These are phyloP conservation scores for Ectemnius continuus DNA, from an alignment of 2,888 invertebrate species.

Conservation along the genomic window DNA sequence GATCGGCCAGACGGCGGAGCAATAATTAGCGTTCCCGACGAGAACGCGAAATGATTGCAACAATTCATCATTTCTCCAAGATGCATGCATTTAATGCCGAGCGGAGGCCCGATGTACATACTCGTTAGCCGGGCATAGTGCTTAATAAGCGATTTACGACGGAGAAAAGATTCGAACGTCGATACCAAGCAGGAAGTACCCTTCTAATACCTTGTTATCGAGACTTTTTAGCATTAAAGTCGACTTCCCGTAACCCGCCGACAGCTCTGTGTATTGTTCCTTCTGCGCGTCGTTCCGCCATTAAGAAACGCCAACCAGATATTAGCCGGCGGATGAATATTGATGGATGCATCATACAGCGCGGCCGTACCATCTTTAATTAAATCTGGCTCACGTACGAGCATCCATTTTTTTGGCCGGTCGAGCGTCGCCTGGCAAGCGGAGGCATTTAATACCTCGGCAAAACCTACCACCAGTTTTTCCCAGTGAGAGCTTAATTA, in stretches of 20 bases:
- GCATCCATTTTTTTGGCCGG: too few relatives aligned
- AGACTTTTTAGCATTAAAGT: conserved; percentile 36
- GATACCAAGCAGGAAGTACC: conserved; percentile 30
- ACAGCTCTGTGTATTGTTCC: conserved; percentile 27
- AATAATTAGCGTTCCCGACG: too few relatives aligned
- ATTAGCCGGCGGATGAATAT: conserved; percentile 42
- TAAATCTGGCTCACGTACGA: conserved; percentile 24
- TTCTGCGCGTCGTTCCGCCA: conserved; percentile 33
- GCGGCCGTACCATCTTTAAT: conserved; percentile 31
- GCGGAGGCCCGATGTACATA: conserved; percentile 25
- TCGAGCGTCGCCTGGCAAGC: too few relatives aligned
- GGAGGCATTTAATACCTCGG: too few relatives aligned
- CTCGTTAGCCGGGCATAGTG: conserved; percentile 31
- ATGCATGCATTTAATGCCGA: conserved; percentile 28
- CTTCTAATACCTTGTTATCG: conserved; percentile 25
- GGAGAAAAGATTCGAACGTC: conserved; percentile 19
- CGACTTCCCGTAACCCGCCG: conserved; percentile 26
- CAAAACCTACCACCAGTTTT: too few relatives aligned
- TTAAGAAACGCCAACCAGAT: conserved; percentile 32
- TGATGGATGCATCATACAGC: conserved; percentile 30
- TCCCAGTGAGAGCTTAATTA: too few relatives aligned
- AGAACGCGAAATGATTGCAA: too few relatives aligned
- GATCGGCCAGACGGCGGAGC: not conserved
- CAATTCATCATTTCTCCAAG: too few relatives aligned
- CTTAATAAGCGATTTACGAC: conserved; percentile 44